phyloP scores from a whole-genome alignment of 2,113 vertebrate species.

The Microtus oregoni region DNA sequence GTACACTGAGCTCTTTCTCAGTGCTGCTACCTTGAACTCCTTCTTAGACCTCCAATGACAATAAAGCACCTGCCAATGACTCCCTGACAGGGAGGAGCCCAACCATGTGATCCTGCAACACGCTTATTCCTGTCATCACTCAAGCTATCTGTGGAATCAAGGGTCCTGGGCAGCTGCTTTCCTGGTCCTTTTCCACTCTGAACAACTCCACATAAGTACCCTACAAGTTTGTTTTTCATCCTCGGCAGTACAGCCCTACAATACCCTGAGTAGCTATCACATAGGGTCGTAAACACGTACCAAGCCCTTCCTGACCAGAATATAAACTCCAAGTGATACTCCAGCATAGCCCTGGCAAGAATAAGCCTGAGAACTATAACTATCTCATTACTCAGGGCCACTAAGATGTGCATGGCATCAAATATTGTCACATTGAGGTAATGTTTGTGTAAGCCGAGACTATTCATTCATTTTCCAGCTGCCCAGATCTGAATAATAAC shows the following conservation, averaged over 20 bases:
- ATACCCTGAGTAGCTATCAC: neutral
- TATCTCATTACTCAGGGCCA: fast-evolving
- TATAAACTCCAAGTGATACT: neutral
- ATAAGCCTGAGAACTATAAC: fast-evolving
- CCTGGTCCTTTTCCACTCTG: too few species aligned
- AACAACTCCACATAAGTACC: neutral
- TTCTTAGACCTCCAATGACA: neutral
- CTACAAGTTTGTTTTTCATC: fast-evolving
- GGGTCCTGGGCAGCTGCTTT: fast-evolving
- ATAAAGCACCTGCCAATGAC: neutral
- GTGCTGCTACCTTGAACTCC: neutral
- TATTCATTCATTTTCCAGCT: too few species aligned
- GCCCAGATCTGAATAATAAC: too few species aligned
- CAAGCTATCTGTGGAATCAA: neutral
- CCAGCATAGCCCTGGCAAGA: fast-evolving
- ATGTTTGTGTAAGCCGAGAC: neutral
- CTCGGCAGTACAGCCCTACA: neutral
- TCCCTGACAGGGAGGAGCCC: too few species aligned
- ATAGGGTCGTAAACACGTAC: fast-evolving
- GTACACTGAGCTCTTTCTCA: neutral
- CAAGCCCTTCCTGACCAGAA: neutral
- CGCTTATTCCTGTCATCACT: neutral
- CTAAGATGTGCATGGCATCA: too few species aligned
- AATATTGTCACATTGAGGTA: neutral
- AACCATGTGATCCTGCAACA: neutral